Evolutionary conservation across 2,888 invertebrate genomes (phyloP).

Genomic region (Sicus ferrugineus): DNA sequence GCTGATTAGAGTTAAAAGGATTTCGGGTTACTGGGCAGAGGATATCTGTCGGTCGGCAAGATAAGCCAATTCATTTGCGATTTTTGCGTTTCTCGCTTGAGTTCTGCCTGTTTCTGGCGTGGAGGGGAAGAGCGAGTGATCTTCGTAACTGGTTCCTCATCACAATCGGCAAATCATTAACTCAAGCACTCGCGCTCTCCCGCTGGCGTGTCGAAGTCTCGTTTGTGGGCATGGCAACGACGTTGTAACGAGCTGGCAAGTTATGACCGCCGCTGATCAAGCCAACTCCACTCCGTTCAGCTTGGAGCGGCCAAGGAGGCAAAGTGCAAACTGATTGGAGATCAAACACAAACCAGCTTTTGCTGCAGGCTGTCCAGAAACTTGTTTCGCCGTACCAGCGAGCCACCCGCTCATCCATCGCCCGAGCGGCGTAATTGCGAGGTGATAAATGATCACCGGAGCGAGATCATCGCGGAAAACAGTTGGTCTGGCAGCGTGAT

Average conservation of each 20-base stretch:
- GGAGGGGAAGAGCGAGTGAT: background rate
- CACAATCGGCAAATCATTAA: slow-evolving; percentile 14
- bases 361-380: slow-evolving; percentile 11
- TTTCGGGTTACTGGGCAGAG: background rate
- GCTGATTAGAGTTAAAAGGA: slow-evolving; percentile 19
- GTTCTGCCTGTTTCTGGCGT: no score
- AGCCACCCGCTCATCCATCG: slow-evolving; percentile 15
- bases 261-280: background rate
- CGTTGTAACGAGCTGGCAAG: slow-evolving; percentile 8
- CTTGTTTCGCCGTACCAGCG: background rate
- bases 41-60: background rate
- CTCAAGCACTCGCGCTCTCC: background rate
- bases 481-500: background rate
- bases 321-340: slow-evolving; percentile 39
- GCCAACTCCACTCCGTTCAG: background rate
- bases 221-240: background rate
- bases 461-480: slow-evolving; percentile 17
- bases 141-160: slow-evolving; percentile 8
- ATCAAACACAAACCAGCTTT: background rate
- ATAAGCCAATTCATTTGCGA: background rate
- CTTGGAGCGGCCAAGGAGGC: slow-evolving; percentile 34
- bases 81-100: no score
- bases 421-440: slow-evolving; percentile 14
- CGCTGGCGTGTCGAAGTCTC: slow-evolving; percentile 1
- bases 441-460: slow-evolving; percentile 19